Evolutionary conservation across 2,113 vertebrate genomes (phyloP).

Genomic region (Suncus etruscus): DNA sequence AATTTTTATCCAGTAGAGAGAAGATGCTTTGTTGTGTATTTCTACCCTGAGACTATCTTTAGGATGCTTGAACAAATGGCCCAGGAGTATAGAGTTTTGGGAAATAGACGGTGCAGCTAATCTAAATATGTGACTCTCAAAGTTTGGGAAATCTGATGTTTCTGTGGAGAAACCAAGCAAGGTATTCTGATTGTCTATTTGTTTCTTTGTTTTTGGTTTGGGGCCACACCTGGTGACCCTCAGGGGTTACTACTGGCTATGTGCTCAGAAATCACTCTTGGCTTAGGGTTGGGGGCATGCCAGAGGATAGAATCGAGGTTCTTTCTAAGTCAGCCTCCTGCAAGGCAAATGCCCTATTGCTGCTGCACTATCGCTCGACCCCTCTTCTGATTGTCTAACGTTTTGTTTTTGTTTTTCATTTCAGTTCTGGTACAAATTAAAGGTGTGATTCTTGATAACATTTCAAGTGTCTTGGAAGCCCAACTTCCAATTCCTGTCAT

Average conservation of each 20-base stretch:
- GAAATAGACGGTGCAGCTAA: neutral
- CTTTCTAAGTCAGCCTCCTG: no score
- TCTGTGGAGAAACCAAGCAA: neutral
- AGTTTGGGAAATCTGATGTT: neutral
- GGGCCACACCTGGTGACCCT: no score
- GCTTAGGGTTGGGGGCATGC: no score
- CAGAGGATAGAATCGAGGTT: no score
- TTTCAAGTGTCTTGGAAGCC: no score
- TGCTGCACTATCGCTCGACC: neutral
- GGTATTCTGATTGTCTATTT: neutral
- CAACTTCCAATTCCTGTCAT: no score
- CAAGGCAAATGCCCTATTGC: no score
- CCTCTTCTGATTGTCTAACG: neutral
- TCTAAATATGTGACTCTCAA: neutral
- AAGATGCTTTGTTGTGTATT: neutral
- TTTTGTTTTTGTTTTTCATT: neutral
- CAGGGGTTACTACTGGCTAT: no score
- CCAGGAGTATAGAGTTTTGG: neutral
- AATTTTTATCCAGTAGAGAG: neutral
- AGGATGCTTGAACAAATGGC: neutral
- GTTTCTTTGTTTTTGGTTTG: neutral
- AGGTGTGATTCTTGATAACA: no score
- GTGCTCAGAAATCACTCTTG: no score
- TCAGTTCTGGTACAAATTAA: no score
- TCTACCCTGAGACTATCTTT: constrained; percentile 16